phyloP scores from a whole-genome alignment of 2,888 invertebrate species.

The Heteromurus nitidus region DNA sequence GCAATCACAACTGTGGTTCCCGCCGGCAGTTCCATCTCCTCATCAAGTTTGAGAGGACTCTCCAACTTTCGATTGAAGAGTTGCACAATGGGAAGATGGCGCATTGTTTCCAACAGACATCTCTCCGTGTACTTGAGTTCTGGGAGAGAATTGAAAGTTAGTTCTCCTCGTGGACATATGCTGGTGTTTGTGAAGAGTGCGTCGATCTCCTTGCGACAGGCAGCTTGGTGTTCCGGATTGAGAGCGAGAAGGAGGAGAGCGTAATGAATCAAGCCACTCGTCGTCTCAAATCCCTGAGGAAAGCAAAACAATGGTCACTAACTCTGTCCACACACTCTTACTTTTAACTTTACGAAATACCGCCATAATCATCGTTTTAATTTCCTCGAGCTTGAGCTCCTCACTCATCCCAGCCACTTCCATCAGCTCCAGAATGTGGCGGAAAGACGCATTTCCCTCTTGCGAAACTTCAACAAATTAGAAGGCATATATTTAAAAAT shows the following conservation, averaged over 20 bases:
- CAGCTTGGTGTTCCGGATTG: conserved; percentile 46
- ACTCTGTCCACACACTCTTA: too few relatives aligned
- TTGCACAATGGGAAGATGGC: conserved; percentile 32
- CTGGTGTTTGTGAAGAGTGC: conserved; percentile 19
- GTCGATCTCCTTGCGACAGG: conserved; percentile 40
- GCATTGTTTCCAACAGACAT: conserved; percentile 38
- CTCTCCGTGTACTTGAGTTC: conserved; percentile 43
- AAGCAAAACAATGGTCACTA: too few relatives aligned
- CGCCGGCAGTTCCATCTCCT: conserved; percentile 22
- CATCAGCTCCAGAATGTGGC: too few relatives aligned
- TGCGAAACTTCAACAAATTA: too few relatives aligned
- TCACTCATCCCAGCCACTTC: too few relatives aligned
- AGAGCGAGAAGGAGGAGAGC: conserved; percentile 39
- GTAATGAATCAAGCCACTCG: too few relatives aligned
- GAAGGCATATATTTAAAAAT: too few relatives aligned
- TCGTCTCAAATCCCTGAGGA: conserved; percentile 39
- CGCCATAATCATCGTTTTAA: conserved; percentile 49
- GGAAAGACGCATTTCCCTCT: too few relatives aligned
- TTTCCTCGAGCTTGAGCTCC: too few relatives aligned
- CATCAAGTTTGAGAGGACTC: conserved; percentile 66
- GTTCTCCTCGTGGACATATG: conserved; percentile 41
- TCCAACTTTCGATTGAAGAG: conserved; percentile 14
- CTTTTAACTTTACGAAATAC: too few relatives aligned
- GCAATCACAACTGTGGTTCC: conserved; percentile 23
- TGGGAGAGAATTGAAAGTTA: conserved; percentile 27